phyloP scores from a whole-genome alignment of 2,113 vertebrate species.

The Calypte anna region DNA sequence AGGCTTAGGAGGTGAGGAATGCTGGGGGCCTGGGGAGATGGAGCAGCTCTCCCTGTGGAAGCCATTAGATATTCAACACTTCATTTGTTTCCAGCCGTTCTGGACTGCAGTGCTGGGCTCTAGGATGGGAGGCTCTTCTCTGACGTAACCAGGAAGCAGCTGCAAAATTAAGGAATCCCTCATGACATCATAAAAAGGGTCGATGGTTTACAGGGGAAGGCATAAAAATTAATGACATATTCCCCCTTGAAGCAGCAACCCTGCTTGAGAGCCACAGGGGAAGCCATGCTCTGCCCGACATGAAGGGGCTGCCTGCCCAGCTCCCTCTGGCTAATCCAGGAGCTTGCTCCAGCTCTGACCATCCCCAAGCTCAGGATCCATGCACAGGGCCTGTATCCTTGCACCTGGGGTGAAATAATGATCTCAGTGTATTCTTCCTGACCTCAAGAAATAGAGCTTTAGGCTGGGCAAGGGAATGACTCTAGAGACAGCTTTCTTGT shows the following conservation, averaged over 20 bases:
- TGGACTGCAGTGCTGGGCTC: conserved; percentile 72
- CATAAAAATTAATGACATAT: conserved; percentile 85
- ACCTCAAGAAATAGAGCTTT: background rate
- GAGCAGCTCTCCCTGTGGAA: conserved; percentile 81
- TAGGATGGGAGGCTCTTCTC: conserved; percentile 79
- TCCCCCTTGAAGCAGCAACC: conserved; percentile 69
- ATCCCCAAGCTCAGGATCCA: background rate
- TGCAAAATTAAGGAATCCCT: conserved; percentile 88
- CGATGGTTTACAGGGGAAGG: conserved; percentile 82
- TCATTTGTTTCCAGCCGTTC: conserved; percentile 82
- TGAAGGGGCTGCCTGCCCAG: conserved; percentile 12
- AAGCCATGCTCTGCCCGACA: conserved; percentile 30
- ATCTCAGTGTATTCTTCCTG: conserved; percentile 22
- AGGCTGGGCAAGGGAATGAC: background rate
- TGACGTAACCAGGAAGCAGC: conserved; percentile 88
- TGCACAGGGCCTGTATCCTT: background rate
- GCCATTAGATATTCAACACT: conserved; percentile 86
- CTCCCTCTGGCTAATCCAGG: background rate
- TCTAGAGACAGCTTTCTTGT: background rate
- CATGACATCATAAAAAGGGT: conserved; percentile 86
- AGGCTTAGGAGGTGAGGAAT: conserved; percentile 73
- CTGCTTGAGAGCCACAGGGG: conserved; percentile 55
- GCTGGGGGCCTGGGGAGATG: conserved; percentile 75
- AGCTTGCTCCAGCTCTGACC: background rate
- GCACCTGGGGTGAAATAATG: background rate